phyloP scores from a whole-genome alignment of 1,140 invertebrate genomes.

The Drosophila kepulauana region DNA sequence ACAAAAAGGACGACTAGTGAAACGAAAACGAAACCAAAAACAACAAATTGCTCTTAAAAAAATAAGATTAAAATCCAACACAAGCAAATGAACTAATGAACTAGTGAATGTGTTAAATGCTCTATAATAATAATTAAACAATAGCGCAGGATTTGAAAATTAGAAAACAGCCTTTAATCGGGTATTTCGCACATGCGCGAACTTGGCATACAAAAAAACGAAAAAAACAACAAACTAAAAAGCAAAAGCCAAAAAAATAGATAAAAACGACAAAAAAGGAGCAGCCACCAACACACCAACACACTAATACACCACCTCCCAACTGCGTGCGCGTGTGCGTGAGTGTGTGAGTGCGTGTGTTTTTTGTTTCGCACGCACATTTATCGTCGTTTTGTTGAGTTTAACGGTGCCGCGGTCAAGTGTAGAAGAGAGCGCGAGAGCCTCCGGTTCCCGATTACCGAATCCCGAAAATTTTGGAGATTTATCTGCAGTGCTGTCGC shows the following conservation, averaged over 20 bases:
- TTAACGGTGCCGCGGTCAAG: conserved; percentile 79
- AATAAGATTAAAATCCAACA: conserved; percentile 33
- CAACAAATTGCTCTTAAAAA: conserved; percentile 31
- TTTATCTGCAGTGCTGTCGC: conserved; percentile 20
- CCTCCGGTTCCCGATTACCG: conserved; percentile 40
- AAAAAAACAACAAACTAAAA: conserved; percentile 60
- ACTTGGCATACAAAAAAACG: conserved; percentile 63
- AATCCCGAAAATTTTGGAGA: conserved; percentile 46
- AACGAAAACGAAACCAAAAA: conserved; percentile 59
- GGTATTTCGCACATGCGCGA: conserved; percentile 75
- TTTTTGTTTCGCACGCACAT: conserved; percentile 70
- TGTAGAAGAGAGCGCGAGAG: conserved; percentile 54
- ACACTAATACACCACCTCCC: conserved; percentile 23
- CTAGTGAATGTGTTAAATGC: conserved; percentile 51
- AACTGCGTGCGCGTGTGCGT: conserved; percentile 27
- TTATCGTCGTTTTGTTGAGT: conserved; percentile 58
- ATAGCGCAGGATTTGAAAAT: conserved; percentile 19
- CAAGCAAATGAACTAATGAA: conserved; percentile 24
- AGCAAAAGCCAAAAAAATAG: conserved; percentile 66
- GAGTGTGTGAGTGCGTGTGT: conserved; percentile 45
- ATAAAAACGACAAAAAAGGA: conserved; percentile 71
- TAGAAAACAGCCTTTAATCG: conserved; percentile 24
- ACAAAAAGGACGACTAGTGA: conserved; percentile 48
- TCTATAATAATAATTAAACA: conserved; percentile 11
- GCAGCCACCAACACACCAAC: conserved; percentile 54